Evolutionary conservation across 2,113 vertebrate genomes (phyloP), one percentile per base, ranked within the genome.

Genomic region (Nibea coibor): DNA sequence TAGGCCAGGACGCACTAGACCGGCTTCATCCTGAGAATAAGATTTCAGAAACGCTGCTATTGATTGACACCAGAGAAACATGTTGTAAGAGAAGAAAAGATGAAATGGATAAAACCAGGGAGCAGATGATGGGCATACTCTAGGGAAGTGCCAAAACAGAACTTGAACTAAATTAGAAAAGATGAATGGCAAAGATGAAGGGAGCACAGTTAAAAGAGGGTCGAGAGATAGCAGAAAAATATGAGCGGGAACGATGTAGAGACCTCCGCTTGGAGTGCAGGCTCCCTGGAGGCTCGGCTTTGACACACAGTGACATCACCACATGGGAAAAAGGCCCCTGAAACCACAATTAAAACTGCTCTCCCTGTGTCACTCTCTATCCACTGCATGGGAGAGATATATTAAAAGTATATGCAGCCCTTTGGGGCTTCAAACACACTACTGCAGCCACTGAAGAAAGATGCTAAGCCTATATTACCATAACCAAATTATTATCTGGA

Each of bases 281-380:
- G 57, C 57, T 84, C 87, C 85, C 83, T 62, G 14, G 67, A 87
- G 82, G 80, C 69, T 85, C 24, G 12, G 75, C 45, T 86, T 82
- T 90, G 82, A 92, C 82, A 86, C 72, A 66, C 69, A 82, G 61
- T 87, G 87, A 85, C 87, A 87, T 91, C 79, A 77, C 72, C 70
- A 89, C 81, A 70, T 79, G 74, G 86, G 77, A 84, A 89, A 91
- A 84, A 77, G 78, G 43, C 65, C 82, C 87, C 87, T 85, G 86
- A 87, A 92, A 93, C 85, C 88, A 87, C 85, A 93, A 92, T 92
- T 92, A 90, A 93, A 91, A 87, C 71, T 58, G 58, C 70, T 86
- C 67, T 89, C 68, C 47, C 48, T 79, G 31, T 64, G 56, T 82
- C 28, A 3, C 51, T 77, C 68, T 56, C 48, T 76, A 43, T 82